Conservation (phyloP, 1,140 invertebrate species). For the Nasonia longicornis region DNA sequence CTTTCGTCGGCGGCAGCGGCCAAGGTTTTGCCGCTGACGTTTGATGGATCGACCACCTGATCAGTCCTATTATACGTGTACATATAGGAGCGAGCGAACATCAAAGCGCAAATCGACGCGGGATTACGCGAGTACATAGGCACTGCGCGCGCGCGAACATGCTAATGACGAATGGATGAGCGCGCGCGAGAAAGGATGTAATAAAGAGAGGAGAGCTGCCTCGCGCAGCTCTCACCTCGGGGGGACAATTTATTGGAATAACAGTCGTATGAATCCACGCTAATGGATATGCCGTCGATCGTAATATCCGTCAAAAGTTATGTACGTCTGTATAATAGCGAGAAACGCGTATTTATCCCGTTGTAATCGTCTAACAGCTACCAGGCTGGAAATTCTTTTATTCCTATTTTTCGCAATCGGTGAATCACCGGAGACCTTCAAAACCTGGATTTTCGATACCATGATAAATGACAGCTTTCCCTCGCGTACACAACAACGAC, state of each 20-base stretch:
- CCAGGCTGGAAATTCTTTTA: no score
- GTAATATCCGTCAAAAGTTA: conserved; percentile 19
- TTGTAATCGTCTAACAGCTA: no score
- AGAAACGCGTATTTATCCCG: neutral
- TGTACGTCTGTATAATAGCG: neutral
- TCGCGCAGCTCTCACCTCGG: neutral
- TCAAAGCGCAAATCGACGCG: neutral
- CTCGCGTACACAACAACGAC: neutral
- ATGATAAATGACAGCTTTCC: neutral
- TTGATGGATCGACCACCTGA: conserved; percentile 27
- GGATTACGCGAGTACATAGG: neutral
- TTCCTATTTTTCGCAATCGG: no score
- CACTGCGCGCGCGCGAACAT: neutral
- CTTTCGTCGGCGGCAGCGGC: neutral
- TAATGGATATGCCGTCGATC: conserved; percentile 15
- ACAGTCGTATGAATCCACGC: conserved; percentile 14
- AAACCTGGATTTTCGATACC: no score
- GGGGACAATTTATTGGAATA: conserved; percentile 29
- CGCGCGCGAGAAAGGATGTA: neutral
- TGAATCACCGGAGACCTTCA: no score
- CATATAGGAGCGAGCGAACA: neutral
- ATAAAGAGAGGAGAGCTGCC: conserved; percentile 1
- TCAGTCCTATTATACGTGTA: neutral
- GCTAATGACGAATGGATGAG: neutral
- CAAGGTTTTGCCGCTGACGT: neutral